A percentile compares a stretch with the other conserved stretches of the same genome.
Conservation (phyloP, 2,113 vertebrate genomes). For the Micromys minutus region DNA sequence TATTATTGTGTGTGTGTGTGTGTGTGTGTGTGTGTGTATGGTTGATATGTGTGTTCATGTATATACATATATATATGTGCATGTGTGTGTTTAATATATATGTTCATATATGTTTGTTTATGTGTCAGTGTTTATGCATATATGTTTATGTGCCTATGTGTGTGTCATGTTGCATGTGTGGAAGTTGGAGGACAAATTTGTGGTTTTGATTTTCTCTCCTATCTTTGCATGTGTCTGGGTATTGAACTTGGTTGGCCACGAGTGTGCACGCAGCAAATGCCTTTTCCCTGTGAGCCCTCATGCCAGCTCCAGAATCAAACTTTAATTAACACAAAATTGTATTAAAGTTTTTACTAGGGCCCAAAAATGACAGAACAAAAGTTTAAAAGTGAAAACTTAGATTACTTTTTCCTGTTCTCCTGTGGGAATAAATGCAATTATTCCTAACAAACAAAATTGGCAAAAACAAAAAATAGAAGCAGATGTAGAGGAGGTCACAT, state of each 20-base stretch:
- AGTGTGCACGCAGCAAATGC: too few relatives aligned
- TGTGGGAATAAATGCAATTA: slow-evolving; percentile 14
- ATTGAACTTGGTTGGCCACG: too few relatives aligned
- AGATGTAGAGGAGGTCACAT: not conserved
- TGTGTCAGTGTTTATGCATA: not conserved
- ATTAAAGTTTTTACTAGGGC: slow-evolving; percentile 8
- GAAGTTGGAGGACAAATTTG: not conserved
- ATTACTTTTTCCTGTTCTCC: not conserved
- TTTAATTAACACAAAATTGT: not conserved
- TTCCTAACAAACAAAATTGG: not conserved
- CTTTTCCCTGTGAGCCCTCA: too few relatives aligned
- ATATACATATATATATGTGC: not conserved
- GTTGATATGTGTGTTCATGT: not conserved
- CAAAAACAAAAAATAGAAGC: not conserved
- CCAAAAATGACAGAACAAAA: slow-evolving; percentile 34
- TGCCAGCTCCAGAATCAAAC: not conserved
- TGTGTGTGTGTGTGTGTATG: not conserved
- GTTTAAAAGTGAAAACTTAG: slow-evolving; percentile 20
- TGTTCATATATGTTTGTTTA: too few relatives aligned
- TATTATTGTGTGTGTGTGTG: not conserved
- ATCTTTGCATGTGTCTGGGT: not conserved
- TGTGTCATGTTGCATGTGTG: not conserved
- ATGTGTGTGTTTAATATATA: not conserved
- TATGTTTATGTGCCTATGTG: not conserved
- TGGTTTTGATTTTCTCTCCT: not conserved